Evolutionary conservation across 2,113 vertebrate genomes (phyloP), one percentile per base, ranked within the genome.

Genomic region (Opisthocomus hoazin): DNA sequence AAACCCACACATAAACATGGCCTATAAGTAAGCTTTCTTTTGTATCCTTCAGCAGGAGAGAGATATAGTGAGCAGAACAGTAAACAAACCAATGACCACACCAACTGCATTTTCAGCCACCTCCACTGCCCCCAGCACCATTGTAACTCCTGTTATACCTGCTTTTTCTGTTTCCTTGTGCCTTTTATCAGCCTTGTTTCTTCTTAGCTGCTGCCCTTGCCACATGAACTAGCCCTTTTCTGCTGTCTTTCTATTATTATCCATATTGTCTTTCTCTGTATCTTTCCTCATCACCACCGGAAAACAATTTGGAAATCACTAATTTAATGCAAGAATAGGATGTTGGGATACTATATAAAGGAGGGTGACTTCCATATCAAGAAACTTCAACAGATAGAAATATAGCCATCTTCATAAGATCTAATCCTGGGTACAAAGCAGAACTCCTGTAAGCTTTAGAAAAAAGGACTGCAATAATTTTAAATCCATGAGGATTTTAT

Each of bases 401-500:
- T 60, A 73, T 2, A 66, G 18, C 9, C 3, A 4, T 60, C 51
- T 90, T 84, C 27, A 16, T 39, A 60, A 92, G 39, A 90, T 46
- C 63, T 75, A 85, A 78, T 56, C 34, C n/a, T 54, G 10, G 20
- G 18, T 88, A 79, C 23, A 88, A 78, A 65, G 2, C 19, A 16
- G 15, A 82, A 45, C 26, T 87, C 48, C 46, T 50, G 27, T 71
- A 89, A 93, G 57, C 77, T 75, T 91, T 32, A 86, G 54, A 37
- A 85, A 91, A 92, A 86, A 90, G 21, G 46, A 90, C 1, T 50
- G 22, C 24, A 74, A n/a, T 79, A 0, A 68, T 80, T 92, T 81
- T 95, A 93, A 93, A 94, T 75, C 83, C 54, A 53, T 11, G 20
- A 88, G 43, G 34, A 81, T 81, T 95, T 90, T 81, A 85, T 86